Evolutionary conservation across 2,113 vertebrate genomes (phyloP).

Genomic region (Burhinus bistriatus): DNA sequence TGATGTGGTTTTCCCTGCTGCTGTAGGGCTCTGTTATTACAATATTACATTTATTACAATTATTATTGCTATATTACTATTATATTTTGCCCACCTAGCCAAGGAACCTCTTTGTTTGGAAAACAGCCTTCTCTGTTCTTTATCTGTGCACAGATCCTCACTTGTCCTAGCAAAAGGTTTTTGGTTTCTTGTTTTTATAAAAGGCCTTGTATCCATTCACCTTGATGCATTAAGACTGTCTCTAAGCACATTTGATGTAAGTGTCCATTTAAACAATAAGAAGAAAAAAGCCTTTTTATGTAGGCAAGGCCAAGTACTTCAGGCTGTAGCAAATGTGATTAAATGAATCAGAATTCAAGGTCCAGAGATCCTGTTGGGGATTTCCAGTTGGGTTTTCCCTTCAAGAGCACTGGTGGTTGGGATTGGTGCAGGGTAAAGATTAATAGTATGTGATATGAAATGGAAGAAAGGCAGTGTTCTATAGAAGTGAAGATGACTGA

Average conservation of each 20-base stretch:
- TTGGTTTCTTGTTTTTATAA: neutral
- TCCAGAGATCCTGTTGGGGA: neutral
- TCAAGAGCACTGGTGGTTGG: accelerated
- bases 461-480: neutral
- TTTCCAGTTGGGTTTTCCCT: conserved; percentile 37
- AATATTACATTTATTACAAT: too few relatives aligned
- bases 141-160: neutral
- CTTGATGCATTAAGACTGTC: accelerated
- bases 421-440: accelerated
- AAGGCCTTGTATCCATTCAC: neutral
- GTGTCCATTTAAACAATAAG: neutral
- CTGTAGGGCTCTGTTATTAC: neutral
- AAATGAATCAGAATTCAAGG: neutral
- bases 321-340: neutral
- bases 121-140: neutral
- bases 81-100: neutral
- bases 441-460: neutral
- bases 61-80: too few relatives aligned
- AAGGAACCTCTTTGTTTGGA: neutral
- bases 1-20: accelerated
- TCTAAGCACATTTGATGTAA: accelerated
- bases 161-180: neutral
- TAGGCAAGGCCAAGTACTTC: neutral
- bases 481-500: neutral
- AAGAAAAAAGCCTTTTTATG: neutral